These are phyloP conservation scores for Amniataba percoides DNA, from an alignment of 2,797 vertebrate genomes.

Conservation along the genomic window DNA sequence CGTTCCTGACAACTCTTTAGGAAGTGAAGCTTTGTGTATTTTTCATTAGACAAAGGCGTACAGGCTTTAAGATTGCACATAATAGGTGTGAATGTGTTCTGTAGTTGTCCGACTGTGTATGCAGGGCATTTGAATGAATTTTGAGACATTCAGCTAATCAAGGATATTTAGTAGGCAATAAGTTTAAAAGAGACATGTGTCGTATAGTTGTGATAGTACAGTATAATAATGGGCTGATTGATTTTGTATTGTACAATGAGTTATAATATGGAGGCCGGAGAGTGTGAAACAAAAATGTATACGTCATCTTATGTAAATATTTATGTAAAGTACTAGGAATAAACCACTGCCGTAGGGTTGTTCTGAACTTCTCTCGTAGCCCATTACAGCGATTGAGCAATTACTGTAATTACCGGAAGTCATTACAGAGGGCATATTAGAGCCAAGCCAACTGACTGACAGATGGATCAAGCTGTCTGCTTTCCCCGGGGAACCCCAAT, in stretches of 20 bases:
- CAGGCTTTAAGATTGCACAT: not conserved
- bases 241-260: not conserved
- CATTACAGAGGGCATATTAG: conserved; percentile 32
- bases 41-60: conserved; percentile 2
- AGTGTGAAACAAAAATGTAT: not conserved
- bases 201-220: not conserved
- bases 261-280: not conserved
- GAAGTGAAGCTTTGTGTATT: conserved; percentile 28
- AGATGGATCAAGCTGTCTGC: conserved; percentile 38
- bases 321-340: conserved; percentile 1
- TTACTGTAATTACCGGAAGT: conserved; percentile 38
- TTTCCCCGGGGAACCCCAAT: conserved; percentile 1
- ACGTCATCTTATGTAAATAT: conserved; percentile 24
- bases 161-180: not conserved
- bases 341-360: conserved; percentile 28
- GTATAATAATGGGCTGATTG: not conserved
- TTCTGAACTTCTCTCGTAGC: conserved; percentile 11
- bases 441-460: conserved; percentile 35
- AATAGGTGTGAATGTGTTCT: not conserved
- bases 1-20: conserved; percentile 29
- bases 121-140: conserved; percentile 5
- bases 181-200: not conserved
- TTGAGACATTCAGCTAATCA: conserved; percentile 1
- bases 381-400: conserved; percentile 29
- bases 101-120: not conserved